A percentile compares a stretch with the other conserved stretches of the same genome.
phyloP scores from a whole-genome alignment of 2,888 invertebrate species.

The Lasioglossum pauxillum region DNA sequence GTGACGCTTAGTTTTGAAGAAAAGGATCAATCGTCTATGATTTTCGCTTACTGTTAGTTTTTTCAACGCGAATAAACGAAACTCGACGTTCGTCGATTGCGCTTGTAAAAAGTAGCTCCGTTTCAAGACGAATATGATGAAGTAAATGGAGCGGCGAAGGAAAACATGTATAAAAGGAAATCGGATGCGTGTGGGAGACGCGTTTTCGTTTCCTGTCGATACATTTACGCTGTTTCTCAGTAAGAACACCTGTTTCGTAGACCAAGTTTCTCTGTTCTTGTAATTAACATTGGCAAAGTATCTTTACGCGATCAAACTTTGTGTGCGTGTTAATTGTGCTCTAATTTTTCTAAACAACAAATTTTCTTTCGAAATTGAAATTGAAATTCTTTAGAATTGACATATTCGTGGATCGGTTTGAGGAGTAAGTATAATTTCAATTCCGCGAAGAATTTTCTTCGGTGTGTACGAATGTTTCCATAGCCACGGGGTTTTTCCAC shows the following conservation, averaged over 20 bases:
- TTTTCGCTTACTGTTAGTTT: neutral
- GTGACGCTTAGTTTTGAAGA: neutral
- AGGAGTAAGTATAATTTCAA: neutral
- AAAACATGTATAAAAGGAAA: neutral
- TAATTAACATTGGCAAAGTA: constrained; percentile 51
- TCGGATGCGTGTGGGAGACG: neutral
- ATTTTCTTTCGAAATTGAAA: neutral
- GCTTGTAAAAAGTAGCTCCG: neutral
- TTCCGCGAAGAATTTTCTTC: neutral
- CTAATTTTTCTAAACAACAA: constrained; percentile 3
- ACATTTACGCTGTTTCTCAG: constrained; percentile 20
- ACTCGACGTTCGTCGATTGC: neutral
- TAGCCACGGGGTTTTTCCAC: constrained; percentile 36
- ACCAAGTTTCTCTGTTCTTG: constrained; percentile 49
- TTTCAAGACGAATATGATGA: neutral
- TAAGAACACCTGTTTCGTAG: constrained; percentile 52
- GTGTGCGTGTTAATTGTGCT: neutral
- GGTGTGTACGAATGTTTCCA: neutral
- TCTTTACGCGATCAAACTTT: constrained; percentile 21
- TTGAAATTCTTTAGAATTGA: no score
- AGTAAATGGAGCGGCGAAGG: neutral
- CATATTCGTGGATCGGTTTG: neutral
- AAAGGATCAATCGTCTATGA: neutral
- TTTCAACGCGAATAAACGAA: neutral
- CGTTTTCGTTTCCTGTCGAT: neutral